Base-by-base conservation (phyloP, 2,888 invertebrate species). In the Aphodius sticticus region DNA sequence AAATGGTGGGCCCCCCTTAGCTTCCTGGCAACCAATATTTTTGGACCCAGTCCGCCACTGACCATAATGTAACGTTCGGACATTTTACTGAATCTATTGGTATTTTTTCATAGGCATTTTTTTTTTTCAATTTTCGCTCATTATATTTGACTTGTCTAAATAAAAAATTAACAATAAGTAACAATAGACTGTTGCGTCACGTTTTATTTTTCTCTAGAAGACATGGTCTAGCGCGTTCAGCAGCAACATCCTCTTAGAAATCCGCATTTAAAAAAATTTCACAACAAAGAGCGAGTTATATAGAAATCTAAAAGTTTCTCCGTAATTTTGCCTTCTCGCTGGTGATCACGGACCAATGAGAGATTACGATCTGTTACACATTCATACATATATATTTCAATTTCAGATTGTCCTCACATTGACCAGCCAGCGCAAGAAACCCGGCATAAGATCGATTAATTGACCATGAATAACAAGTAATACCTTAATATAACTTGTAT, bases 221-320 rank as follows among this genome's bases (percentile, higher is more conserved):
- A 5, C 53, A 53, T 12, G 53, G 53, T 53, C 12, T 7, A 5
- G 53, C 53, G 53, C 53, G 53, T 53, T 53, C 53, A 53, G 12
- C 53, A 53, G 53, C 53, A 53, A 53, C 53, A 53, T 53, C 53
- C 53, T 53, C 26, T 53, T 53, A 53, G 53, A 53, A 53, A 53
- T 53, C 53, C 53, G 53, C 53, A 12, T 12, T 53, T 53, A 53
- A 53, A 53, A 38, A 12, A 53, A 53, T 53, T 53, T 53, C 53
- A 53, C 53, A 53, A 53, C 53, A 53, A 53, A 53, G 53, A 53
- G 53, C 53, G 53, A 5, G 53, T 53, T 53, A 53, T 53, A 53
- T 53, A 53, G 53, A 53, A 53, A 53, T 53, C 53, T 53, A 53
- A 53, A 53, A 53, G 53, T 53, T 53, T 53, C 53, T 53, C 53